phyloP scores from a whole-genome alignment of 2,888 invertebrate species.

The Tenodera sinensis region DNA sequence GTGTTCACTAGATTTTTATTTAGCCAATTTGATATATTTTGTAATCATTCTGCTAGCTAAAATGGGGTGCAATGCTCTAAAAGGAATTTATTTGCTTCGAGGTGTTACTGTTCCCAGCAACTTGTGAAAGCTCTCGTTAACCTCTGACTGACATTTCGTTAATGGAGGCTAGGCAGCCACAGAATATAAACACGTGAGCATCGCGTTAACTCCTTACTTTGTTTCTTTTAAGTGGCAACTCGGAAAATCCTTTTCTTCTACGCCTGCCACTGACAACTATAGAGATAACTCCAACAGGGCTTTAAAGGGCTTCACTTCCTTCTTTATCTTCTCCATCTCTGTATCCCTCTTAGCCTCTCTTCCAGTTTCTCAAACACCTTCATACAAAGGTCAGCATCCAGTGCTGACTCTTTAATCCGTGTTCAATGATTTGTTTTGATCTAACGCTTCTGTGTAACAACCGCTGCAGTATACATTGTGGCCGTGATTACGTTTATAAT shows the following conservation, averaged over 20 bases:
- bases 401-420: background rate
- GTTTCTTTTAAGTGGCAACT: background rate
- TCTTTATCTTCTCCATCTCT: background rate
- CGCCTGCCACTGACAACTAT: background rate
- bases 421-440: background rate
- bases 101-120: background rate
- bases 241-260: background rate
- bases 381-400: background rate
- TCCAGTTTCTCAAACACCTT: background rate
- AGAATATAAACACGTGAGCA: background rate
- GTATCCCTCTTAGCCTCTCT: background rate
- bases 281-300: background rate
- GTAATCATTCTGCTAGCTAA: background rate
- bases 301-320: background rate
- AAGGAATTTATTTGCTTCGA: background rate
- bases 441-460: background rate
- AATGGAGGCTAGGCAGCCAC: background rate
- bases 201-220: background rate
- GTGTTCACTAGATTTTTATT: too few species aligned
- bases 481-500: too few species aligned
- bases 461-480: too few species aligned
- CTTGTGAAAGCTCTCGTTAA: background rate
- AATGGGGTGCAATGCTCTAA: background rate
- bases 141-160: background rate
- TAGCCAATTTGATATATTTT: too few species aligned